These are phyloP conservation scores for Yponomeuta plumbellus DNA, from an alignment of 2,888 invertebrate species.

Conservation along the genomic window DNA sequence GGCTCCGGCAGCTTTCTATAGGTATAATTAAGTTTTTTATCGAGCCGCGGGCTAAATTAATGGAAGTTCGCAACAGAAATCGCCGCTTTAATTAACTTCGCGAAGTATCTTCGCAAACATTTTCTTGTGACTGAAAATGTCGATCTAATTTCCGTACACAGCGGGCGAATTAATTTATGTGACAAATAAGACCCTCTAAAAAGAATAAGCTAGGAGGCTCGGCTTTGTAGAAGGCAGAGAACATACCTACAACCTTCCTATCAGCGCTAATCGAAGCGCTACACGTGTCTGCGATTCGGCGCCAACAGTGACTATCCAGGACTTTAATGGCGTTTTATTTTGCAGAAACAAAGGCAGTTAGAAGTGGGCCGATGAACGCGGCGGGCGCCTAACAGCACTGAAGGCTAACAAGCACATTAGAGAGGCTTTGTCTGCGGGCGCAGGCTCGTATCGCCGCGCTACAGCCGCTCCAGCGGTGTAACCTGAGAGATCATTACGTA, in stretches of 20 bases:
- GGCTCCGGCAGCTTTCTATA: neutral
- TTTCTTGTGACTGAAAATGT: constrained; percentile 6
- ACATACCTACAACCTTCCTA: too few relatives aligned
- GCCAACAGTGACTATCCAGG: too few relatives aligned
- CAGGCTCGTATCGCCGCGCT: too few relatives aligned
- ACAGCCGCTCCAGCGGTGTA: too few relatives aligned
- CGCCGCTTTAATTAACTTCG: neutral
- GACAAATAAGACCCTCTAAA: neutral
- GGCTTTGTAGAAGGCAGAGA: too few relatives aligned
- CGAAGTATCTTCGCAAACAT: constrained; percentile 3
- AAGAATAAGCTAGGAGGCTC: neutral
- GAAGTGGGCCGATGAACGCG: neutral
- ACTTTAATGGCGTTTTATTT: neutral
- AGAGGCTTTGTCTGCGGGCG: neutral
- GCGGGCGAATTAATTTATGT: neutral
- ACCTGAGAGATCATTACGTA: too few relatives aligned
- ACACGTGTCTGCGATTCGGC: too few relatives aligned
- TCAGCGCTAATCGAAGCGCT: too few relatives aligned
- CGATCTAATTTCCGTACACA: neutral
- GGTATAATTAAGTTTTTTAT: constrained; percentile 9
- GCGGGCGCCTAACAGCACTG: neutral
- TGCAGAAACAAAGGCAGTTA: neutral
- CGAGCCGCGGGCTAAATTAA: neutral
- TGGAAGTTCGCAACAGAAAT: constrained; percentile 6
- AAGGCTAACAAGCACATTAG: neutral